Evolutionary conservation across 2,113 vertebrate genomes (phyloP), one percentile per base, ranked within the genome.

Genomic region (Chamaetylas fuelleborni): DNA sequence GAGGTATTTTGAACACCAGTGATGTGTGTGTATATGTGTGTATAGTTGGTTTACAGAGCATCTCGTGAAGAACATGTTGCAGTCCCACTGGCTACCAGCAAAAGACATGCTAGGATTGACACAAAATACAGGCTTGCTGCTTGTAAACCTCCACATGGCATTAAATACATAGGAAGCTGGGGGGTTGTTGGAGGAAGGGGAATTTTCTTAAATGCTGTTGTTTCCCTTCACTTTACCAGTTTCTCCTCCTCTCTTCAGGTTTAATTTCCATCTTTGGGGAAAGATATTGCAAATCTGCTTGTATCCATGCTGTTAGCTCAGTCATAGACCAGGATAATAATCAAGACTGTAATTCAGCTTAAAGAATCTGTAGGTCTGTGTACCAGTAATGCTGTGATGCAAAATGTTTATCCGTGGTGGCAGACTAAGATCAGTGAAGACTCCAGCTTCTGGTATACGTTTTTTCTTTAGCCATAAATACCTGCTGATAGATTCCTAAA

Each of bases 261-360:
- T 90, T 77, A 14, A 65, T 93, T 92, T 93, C 58, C 23, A 53
- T 81, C n/a, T 74, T 74, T 31, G 38, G 29, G 24, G 11, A 77
- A 87, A 50, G 29, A 72, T 76, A n/a, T 14, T 29, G 71, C 22
- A 92, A 74, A 83, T 93, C 58, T 93, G 15, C 42, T 94, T 88
- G 78, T 83, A 51, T 77, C 22, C 7, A 3, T 88, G 79, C 56
- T 70, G 42, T 80, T 93, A 80, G 51, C 76, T 94, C 67, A 45
- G 81, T 57, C 65, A 77, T 69, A 40, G 60, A 50, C 62, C 81
- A 40, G 71, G 81, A 88, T 92, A 81, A 86, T 77, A 61, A 90
- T 80, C 42, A 62, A 79, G 36, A 40, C 47, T 83, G 16, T 86
- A 82, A 76, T 94, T 95, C 93, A 96, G 81, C 84, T 95, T 96